These are phyloP conservation scores for Arctocebus calabarensis DNA, from an alignment of 2,797 vertebrate species.

Conservation along the genomic window DNA sequence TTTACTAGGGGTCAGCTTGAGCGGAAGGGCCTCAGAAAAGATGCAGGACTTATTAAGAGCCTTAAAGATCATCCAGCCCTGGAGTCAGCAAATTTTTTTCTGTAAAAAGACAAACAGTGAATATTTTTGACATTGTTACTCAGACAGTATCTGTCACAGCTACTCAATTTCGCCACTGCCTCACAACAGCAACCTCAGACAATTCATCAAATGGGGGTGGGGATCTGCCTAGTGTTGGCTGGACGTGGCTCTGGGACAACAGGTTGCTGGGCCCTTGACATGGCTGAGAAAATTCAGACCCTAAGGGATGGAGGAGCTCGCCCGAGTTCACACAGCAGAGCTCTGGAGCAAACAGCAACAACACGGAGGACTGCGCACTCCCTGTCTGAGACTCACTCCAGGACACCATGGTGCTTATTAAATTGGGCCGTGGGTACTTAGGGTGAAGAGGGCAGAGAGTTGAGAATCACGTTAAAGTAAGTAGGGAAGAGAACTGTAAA, in stretches of 20 bases:
- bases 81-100: neutral
- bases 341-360: no score
- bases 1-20: neutral
- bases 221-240: neutral
- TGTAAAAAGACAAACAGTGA: neutral
- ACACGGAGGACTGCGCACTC: neutral
- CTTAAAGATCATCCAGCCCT: neutral
- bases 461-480: neutral
- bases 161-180: neutral
- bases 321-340: neutral
- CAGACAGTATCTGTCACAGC: neutral
- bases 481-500: neutral
- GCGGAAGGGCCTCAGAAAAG: neutral
- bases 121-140: neutral
- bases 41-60: neutral
- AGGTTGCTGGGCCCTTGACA: neutral
- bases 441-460: neutral
- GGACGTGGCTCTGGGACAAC: neutral
- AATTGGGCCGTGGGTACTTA: neutral
- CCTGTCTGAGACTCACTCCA: neutral
- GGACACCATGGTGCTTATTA: neutral
- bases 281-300: slow-evolving; percentile 1
- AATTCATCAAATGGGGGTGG: neutral
- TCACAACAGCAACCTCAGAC: neutral
- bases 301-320: neutral